A percentile compares a stretch with the other conserved stretches of the same genome.
Conservation (phyloP, 2,888 invertebrate genomes). For the Lordiphosa andalusiaca region DNA sequence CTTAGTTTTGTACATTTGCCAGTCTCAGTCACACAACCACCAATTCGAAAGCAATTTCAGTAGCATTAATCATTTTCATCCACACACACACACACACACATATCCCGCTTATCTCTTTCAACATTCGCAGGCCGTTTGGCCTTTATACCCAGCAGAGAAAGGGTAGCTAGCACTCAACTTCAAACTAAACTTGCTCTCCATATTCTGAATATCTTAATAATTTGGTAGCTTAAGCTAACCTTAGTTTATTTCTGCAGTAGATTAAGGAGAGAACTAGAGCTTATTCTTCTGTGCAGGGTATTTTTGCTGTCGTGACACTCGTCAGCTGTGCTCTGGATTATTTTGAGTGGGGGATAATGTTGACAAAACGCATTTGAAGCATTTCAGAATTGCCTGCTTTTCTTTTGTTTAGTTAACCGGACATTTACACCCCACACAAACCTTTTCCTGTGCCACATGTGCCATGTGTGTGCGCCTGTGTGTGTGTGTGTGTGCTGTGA, state of each 20-base stretch:
- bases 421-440: conserved; percentile 23
- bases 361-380: conserved; percentile 78
- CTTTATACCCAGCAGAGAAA: too few relatives aligned
- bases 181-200: too few relatives aligned
- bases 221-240: too few relatives aligned
- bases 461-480: conserved; percentile 14
- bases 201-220: too few relatives aligned
- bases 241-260: too few relatives aligned
- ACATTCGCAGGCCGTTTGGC: not conserved
- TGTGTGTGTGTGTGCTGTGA: conserved; percentile 34
- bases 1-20: conserved; percentile 54
- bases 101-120: conserved; percentile 27
- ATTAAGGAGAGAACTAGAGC: too few relatives aligned
- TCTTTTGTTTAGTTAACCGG: conserved; percentile 62
- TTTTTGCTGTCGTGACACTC: conserved; percentile 8
- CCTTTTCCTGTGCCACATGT: conserved; percentile 6
- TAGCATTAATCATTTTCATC: conserved; percentile 69
- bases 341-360: conserved; percentile 59
- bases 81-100: conserved; percentile 32
- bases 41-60: conserved; percentile 74
- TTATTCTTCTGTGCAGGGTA: too few relatives aligned
- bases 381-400: conserved; percentile 55
- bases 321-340: conserved; percentile 6
- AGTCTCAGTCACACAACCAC: conserved; percentile 35
- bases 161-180: too few relatives aligned